These are phyloP conservation scores for Pelvicachromis taeniatus DNA, from an alignment of 2,113 vertebrate species.

Conservation along the genomic window DNA sequence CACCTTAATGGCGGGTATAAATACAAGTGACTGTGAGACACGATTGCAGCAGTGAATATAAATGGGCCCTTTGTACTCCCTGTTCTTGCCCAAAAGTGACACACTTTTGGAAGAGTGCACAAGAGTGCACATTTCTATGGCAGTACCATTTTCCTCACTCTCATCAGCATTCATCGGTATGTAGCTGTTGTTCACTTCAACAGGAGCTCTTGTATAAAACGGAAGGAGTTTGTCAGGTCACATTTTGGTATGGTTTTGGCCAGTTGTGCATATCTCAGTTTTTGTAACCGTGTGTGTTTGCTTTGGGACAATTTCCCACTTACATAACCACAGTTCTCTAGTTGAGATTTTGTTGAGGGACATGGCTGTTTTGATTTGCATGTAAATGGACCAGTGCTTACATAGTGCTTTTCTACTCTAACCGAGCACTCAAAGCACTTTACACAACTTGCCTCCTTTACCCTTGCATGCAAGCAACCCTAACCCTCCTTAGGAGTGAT, in stretches of 20 bases:
- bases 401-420: not conserved
- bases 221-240: slow-evolving; percentile 31
- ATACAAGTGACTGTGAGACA: not conserved
- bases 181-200: slow-evolving; percentile 56
- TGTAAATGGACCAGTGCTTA: not conserved
- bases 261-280: not conserved
- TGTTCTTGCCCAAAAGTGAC: not conserved
- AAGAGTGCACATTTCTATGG: slow-evolving; percentile 66
- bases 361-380: accelerated
- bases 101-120: too few species aligned
- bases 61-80: accelerated
- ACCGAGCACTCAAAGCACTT: not conserved
- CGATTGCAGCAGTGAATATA: not conserved
- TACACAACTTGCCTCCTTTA: not conserved
- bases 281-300: not conserved
- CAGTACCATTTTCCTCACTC: slow-evolving; percentile 69
- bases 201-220: slow-evolving; percentile 55
- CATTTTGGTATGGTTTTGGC: not conserved
- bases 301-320: not conserved
- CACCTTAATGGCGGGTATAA: not conserved
- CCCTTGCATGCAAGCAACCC: not conserved
- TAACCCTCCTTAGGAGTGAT: not conserved
- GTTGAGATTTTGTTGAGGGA: not conserved
- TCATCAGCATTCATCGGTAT: slow-evolving; percentile 73
- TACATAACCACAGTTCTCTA: accelerated